Conservation (phyloP, 2,797 vertebrate species). For the Propithecus perrieri region DNA sequence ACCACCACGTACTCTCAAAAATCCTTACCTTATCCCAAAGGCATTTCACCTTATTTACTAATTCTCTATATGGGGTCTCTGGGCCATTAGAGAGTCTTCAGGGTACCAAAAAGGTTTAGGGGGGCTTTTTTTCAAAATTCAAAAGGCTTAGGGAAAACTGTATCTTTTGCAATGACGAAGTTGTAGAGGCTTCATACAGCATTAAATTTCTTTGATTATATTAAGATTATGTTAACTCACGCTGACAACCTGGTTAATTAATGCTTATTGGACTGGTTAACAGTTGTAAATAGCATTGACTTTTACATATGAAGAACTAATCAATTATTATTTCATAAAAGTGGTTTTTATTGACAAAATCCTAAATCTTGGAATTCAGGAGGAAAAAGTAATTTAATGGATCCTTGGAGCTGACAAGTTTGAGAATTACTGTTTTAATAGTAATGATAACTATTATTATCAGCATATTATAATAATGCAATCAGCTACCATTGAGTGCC, state of each 20-base stretch:
- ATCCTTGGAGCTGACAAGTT: neutral
- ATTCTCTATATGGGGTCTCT: neutral
- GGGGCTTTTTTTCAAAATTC: neutral
- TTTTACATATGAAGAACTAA: conserved; percentile 27
- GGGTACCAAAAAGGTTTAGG: neutral
- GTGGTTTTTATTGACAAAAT: conserved; percentile 8
- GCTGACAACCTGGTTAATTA: neutral
- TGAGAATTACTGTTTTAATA: neutral
- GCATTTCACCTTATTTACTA: conserved; percentile 10
- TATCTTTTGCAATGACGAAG: neutral
- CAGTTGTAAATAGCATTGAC: neutral
- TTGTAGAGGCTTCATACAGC: neutral
- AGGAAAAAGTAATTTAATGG: neutral
- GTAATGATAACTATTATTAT: neutral
- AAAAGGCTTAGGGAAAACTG: neutral
- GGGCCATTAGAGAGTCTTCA: neutral
- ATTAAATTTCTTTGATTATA: neutral
- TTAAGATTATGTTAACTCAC: neutral
- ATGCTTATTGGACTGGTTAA: neutral
- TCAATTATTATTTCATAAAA: neutral
- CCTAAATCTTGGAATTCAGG: neutral
- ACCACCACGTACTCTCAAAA: conserved; percentile 46
- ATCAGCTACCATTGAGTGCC: neutral
- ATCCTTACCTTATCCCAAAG: neutral
- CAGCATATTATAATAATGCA: neutral